Base-by-base conservation (phyloP, 2,113 vertebrate species). In the Cyphomyrus discorhynchus region DNA sequence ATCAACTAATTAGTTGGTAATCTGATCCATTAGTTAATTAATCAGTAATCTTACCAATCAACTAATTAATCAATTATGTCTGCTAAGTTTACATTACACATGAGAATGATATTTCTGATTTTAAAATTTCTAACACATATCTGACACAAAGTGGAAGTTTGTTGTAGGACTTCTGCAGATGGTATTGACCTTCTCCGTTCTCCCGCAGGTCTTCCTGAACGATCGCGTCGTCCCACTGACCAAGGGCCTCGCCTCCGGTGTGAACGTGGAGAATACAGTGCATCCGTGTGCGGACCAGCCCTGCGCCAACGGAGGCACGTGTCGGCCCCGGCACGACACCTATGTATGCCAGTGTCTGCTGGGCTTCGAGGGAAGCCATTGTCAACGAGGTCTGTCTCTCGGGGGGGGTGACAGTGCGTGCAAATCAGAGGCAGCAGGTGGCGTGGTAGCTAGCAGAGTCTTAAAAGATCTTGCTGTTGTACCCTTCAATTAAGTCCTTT, bases 331-430 rank as follows among this genome's bases (percentile, higher is more conserved):
- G 92, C 96, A 96, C 93, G 97, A 99, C 56, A 91, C 91, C 82
- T 99, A 99, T 0, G 97, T 98, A 84, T 99, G 98, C 85, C 98
- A 99, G 94, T 99, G 98, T 90, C 95, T 97, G 3, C 94, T 99
- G 87, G 98, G 98, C 86, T 99, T 97, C 0, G 98, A 98, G 89
- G 98, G 98, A 17, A 94, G 94, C 24, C 97, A 97, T 88, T 99
- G 98, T 92, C 97, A 98, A 92, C 98, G 98, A 98, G 98, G 98
- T 99, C 96, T 89, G 82, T 21, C n/a, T 27, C 24, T 17, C 8
- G 19, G 10, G 74, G 74, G 35, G 11, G 7, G 74, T 80, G 74
- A 80, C 74, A 17, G 35, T 80, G 74, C 74, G 0, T 80, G 35
- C 31, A 17, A 80, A 80, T 80, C 31, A 80, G 74, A 9, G 13